These are phyloP conservation scores for Trypoxylus dichotomus DNA, from an alignment of 1,140 invertebrate genomes.

Conservation along the genomic window DNA sequence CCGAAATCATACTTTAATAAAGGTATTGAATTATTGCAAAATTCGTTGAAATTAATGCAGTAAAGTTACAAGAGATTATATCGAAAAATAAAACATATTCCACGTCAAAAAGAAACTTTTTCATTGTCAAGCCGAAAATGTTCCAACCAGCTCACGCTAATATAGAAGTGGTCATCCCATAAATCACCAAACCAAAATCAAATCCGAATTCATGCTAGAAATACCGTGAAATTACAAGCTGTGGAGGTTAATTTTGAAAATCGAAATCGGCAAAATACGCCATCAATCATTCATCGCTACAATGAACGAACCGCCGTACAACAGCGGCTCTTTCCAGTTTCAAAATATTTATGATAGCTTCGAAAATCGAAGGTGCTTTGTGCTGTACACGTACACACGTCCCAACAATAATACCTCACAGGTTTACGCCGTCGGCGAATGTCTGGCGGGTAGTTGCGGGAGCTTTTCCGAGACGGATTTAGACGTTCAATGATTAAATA, in stretches of 20 bases:
- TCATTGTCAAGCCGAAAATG: too few relatives aligned
- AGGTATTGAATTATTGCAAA: too few relatives aligned
- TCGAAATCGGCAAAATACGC: neutral
- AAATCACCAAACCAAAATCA: too few relatives aligned
- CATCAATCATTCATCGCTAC: neutral
- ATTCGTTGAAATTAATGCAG: too few relatives aligned
- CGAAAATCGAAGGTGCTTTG: neutral
- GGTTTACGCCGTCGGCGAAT: neutral
- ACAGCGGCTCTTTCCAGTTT: neutral
- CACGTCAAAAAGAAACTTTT: too few relatives aligned
- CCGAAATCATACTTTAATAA: too few relatives aligned
- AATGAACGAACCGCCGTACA: neutral
- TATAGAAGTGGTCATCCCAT: too few relatives aligned
- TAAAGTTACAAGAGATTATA: too few relatives aligned
- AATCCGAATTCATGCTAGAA: too few relatives aligned
- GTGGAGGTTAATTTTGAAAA: neutral
- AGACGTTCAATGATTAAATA: neutral
- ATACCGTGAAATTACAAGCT: neutral
- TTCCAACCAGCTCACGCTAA: too few relatives aligned
- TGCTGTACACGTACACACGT: neutral
- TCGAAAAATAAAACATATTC: too few relatives aligned
- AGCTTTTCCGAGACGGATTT: neutral
- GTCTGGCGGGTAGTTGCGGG: neutral
- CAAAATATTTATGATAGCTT: neutral
- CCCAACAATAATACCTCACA: neutral